Base-by-base conservation (phyloP, 2,113 vertebrate species). In the Oriolus oriolus region DNA sequence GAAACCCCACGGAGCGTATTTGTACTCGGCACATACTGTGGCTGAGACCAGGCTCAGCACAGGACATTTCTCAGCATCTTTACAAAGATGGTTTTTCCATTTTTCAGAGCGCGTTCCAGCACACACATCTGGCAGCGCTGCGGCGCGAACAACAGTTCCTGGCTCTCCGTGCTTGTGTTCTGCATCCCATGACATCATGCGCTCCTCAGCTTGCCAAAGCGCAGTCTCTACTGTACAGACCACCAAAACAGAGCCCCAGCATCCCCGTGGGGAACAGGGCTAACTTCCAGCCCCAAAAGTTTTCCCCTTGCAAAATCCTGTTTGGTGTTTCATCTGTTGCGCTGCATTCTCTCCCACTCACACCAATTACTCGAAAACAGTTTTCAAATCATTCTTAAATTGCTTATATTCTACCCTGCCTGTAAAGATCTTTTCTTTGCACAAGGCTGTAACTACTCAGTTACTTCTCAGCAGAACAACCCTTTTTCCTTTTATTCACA, bases 141-240 rank as follows among this genome's bases (percentile, higher is more conserved):
- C 96, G 76, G 96, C 35, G 93, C 54, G 93, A 97, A 94, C 77
- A 97, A 95, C 94, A 60, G 90, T 97, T 83, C 79, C 86, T 89
- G 85, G 95, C 93, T 97, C 95, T 85, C 83, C 1, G 10, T 85
- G 95, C 97, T 92, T 97, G 92, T 98, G 97, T 90, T 97, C 83
- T 92, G 88, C 96, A 97, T 96, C 95, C 97, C 71, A 69, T 98
- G 98, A 98, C 97, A 97, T 98, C 98, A 98, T 95, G 75, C 93
- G 6, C 90, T 78, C 54, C 13, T 60, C 61, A 28, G 77, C 68
- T 35, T 95, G 98, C 98, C 98, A 98, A 96, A 44, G 86, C 39
- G 16, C 89, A 78, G 88, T 54, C 95, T 96, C 97, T 96, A 84
- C 90, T 44, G 65, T 68, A 68, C 84, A 97, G 98, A 98, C 98